Base-by-base conservation (phyloP, 2,888 invertebrate genomes). In the Ectemnius continuus region DNA sequence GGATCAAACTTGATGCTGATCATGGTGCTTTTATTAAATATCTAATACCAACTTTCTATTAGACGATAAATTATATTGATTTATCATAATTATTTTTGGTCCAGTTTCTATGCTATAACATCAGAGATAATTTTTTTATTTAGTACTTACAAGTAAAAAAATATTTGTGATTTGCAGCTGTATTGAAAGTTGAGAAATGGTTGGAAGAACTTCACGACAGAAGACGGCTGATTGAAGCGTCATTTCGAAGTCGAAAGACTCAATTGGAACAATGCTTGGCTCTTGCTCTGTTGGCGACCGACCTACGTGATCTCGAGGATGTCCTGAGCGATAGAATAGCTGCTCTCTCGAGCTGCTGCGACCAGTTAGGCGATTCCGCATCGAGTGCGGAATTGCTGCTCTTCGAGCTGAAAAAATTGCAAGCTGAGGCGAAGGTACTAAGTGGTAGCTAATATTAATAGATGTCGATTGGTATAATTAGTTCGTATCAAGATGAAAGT, bases 251-350 rank as follows among this genome's bases (percentile, higher is more conserved):
- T 82, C 92, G 96, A 80, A 95, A 96, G 90, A 93, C 93, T 6
- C 94, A 96, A 87, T 91, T 97, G 84, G 96, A 96, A 87, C 96
- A 96, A 89, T 95, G 96, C 84, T 91, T 96, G 73, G 95, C 95
- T 48, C 91, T 96, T 70, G 94, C 95, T 61, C 91, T 95, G 83
- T 91, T 96, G 48, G 95, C 95, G 62, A 93, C 94, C 61, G 96
- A 96, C 88, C 92, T 96, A 64, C 92, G 93, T 61, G 93, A 94
- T 79, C 90, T 95, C 45, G 94, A 95, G 85, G 92, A 93, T 20
- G 91, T 92, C 59, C 88, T 95, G 18, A 91, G 91, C 67, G 92
- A 92, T 67, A 92, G 94, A 79, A 92, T 93, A 65, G 92, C 93
- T 58, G 91, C 93, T 16, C 89, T 94, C 57, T 89, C 92, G 36